Evolutionary conservation across 2,113 vertebrate species (phyloP).

Genomic region (Passer domesticus): DNA sequence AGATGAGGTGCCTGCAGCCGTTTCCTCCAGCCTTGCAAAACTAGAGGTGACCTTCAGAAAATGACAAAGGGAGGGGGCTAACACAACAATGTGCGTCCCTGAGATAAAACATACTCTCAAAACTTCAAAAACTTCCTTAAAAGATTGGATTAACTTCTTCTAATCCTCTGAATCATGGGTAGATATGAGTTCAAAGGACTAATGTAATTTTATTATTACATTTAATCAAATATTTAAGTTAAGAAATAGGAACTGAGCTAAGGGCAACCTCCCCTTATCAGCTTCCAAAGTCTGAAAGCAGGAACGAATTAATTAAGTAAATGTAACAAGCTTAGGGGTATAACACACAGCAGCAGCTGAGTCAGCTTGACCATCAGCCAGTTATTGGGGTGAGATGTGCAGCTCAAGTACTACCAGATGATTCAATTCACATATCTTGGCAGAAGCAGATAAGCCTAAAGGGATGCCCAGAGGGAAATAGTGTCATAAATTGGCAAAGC

Average conservation of each 20-base stretch:
- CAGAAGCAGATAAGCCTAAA: conserved; percentile 40
- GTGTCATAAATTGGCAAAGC: conserved; percentile 39
- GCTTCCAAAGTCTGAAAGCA: conserved; percentile 10
- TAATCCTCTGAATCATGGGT: conserved; percentile 25
- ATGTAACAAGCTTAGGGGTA: conserved; percentile 42
- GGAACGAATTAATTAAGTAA: conserved; percentile 55
- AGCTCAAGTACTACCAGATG: conserved; percentile 50
- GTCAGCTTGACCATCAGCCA: conserved; percentile 31
- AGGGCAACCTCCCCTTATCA: conserved; percentile 44
- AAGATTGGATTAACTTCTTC: conserved; percentile 49
- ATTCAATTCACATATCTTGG: conserved; percentile 39
- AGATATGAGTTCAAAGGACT: conserved; percentile 54
- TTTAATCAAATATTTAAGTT: conserved; percentile 58
- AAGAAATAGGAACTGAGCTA: conserved; percentile 49
- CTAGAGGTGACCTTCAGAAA: neutral
- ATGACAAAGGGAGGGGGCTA: neutral
- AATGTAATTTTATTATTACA: conserved; percentile 59
- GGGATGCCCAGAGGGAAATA: conserved; percentile 13
- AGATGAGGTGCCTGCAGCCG: neutral
- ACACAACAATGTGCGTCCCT: neutral
- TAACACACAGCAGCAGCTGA: conserved; percentile 38
- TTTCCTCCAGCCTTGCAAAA: neutral
- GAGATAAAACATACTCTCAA: conserved; percentile 11
- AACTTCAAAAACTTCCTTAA: conserved; percentile 41
- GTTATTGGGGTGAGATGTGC: conserved; percentile 23